Base-by-base conservation (phyloP, 2,888 invertebrate genomes). In the Stegana nigrithorax region DNA sequence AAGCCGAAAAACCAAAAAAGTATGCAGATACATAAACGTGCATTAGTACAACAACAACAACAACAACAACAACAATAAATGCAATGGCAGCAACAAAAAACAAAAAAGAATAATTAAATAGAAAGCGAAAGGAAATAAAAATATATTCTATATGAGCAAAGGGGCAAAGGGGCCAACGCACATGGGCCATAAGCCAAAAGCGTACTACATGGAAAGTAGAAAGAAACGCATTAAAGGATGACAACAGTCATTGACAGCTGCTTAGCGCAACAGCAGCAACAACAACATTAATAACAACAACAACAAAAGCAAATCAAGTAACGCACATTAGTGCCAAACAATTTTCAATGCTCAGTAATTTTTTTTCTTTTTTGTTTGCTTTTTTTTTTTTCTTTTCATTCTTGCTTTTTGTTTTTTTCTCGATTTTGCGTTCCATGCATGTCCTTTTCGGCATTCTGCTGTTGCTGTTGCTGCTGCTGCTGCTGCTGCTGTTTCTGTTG, bases 171-270 rank as follows among this genome's bases (percentile, higher is more conserved):
- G n/a, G n/a, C n/a, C n/a, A n/a, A n/a, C n/a, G n/a, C n/a, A n/a
- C n/a, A n/a, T n/a, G n/a, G n/a, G n/a, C n/a, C n/a, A n/a, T n/a
- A n/a, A n/a, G n/a, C n/a, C n/a, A n/a, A n/a, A n/a, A n/a, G n/a
- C n/a, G n/a, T n/a, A n/a, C n/a, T n/a, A n/a, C n/a, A n/a, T n/a
- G n/a, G n/a, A n/a, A n/a, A n/a, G n/a, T n/a, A n/a, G n/a, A n/a
- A n/a, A n/a, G 36, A 17, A 44, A 17, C 44, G 44, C 17, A 17
- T 44, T 17, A 44, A 17, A 44, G 17, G 44, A 12, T 44, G 17
- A 44, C 44, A 17, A 12, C 44, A 44, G 17, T 14, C 17, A 17
- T 47, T 47, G 47, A 47, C 47, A 47, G 47, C 47, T 47, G 47
- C 47, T 47, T 23, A 47, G 25, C 23, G 17, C 25, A 23, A 12